Evolutionary conservation across 2,888 invertebrate species (phyloP).

Genomic region (Pristionchus exspectatus): DNA sequence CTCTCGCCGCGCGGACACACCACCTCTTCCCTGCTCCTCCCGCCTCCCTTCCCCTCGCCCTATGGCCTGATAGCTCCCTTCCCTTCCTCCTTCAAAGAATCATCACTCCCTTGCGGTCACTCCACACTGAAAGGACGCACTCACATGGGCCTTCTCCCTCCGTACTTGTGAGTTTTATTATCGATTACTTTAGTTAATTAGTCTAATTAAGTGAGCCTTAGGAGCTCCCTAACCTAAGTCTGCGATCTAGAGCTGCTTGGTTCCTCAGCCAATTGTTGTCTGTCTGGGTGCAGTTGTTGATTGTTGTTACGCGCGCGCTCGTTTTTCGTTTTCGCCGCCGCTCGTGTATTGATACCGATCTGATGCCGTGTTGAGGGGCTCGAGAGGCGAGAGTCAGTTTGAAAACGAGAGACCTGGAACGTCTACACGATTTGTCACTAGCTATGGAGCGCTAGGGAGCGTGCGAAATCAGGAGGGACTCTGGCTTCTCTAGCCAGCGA

Average conservation of each 20-base stretch:
- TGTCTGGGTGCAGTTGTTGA: background rate
- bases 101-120: background rate
- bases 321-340: background rate
- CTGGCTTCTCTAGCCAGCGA: background rate
- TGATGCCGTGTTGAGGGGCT: background rate
- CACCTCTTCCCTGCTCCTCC: slow-evolving; percentile 4
- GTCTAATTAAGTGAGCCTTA: too few relatives aligned
- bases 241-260: background rate
- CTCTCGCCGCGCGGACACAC: slow-evolving; percentile 26
- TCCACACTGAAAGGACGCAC: background rate
- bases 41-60: background rate
- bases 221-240: too few relatives aligned
- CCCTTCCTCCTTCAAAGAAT: background rate
- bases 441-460: background rate
- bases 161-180: slow-evolving; percentile 29
- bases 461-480: background rate
- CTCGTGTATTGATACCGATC: too few relatives aligned
- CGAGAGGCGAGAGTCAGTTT: too few relatives aligned
- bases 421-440: background rate
- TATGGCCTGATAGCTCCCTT: slow-evolving; percentile 7
- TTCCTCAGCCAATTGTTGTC: background rate
- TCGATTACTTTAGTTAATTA: background rate
- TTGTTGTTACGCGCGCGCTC: background rate
- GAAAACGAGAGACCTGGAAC: background rate
- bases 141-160: slow-evolving; percentile 31